Base-by-base conservation (phyloP, 2,888 invertebrate species). In the Aelia acuminata region DNA sequence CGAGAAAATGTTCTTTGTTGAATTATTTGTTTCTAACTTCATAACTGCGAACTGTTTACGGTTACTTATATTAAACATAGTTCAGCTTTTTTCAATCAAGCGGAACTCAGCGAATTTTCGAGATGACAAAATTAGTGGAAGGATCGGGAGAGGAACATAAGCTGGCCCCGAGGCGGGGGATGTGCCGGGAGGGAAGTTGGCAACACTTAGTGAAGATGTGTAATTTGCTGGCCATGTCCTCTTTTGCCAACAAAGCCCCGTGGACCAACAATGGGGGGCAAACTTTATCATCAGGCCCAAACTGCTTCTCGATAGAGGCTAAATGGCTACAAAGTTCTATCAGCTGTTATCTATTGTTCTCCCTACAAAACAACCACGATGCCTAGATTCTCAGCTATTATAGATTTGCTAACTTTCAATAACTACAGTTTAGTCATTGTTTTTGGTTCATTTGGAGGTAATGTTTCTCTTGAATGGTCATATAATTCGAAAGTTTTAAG, bases 201-300 rank as follows among this genome's bases (percentile, higher is more conserved):
- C 39, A 80, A 80, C 80, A 80, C 63, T 80, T 80, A 43, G 80
- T 43, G 39, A 80, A 80, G 80, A 80, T 43, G 39, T 80, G 80
- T 80, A 80, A 80, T 80, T 80, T 80, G 80, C 80, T 43, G 80
- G 80, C 80, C 80, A 43, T 43, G 43, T 80, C 80, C 80, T 80
- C 80, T 80, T 80, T 80, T 80, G 43, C 39, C 80, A 10, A 80
- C 80, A 80, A 80, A 80, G 80, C 80, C 80, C 63, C 63, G 63
- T 31, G 31, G 31, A 63, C 63, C 63, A 43, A 80, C 80, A 80
- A 80, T 80, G n/a, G n/a, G 80, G 43, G 43, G 43, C 80, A 80
- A 80, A 80, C 80, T 80, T 80, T 80, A 80, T 80, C 80, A 80
- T 80, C 43, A 80, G 80, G 80, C 80, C 43, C 63, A 43, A 75